phyloP scores from a whole-genome alignment of 2,888 invertebrate genomes.

The Coecobrya sp. region DNA sequence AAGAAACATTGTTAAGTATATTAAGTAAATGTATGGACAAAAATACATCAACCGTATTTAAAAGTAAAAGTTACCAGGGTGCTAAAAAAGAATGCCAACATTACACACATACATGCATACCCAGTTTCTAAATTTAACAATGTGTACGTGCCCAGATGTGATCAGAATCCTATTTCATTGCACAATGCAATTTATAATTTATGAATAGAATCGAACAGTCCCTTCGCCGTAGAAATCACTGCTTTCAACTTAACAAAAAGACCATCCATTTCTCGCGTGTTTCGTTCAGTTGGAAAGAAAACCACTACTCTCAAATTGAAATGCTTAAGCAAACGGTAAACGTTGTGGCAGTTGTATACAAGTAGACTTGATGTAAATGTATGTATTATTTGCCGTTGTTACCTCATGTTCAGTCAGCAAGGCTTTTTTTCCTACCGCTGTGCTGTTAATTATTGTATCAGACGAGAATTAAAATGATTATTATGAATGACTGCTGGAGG shows the following conservation, averaged over 20 bases:
- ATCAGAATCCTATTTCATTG: slow-evolving; percentile 11
- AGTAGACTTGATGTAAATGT: background rate
- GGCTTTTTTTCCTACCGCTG: background rate
- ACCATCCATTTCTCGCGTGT: slow-evolving; percentile 14
- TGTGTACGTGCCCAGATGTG: slow-evolving; percentile 30
- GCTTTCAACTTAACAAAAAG: background rate
- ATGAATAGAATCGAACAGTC: slow-evolving; percentile 28
- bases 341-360: background rate
- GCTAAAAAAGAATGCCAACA: background rate
- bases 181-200: slow-evolving; percentile 28
- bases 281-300: background rate
- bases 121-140: background rate
- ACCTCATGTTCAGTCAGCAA: background rate
- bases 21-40: background rate
- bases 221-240: background rate
- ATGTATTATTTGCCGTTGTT: background rate
- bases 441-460: slow-evolving; percentile 54
- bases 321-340: background rate
- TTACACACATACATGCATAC: too few relatives aligned
- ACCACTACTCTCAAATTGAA: slow-evolving; percentile 26
- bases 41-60: background rate
- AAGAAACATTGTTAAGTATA: slow-evolving; percentile 48
- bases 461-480: slow-evolving; percentile 56
- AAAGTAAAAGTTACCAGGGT: slow-evolving; percentile 1
- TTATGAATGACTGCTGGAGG: slow-evolving; percentile 57